These are phyloP conservation scores for Athrips mouffetella DNA, from an alignment of 2,888 invertebrate species.

Conservation along the genomic window DNA sequence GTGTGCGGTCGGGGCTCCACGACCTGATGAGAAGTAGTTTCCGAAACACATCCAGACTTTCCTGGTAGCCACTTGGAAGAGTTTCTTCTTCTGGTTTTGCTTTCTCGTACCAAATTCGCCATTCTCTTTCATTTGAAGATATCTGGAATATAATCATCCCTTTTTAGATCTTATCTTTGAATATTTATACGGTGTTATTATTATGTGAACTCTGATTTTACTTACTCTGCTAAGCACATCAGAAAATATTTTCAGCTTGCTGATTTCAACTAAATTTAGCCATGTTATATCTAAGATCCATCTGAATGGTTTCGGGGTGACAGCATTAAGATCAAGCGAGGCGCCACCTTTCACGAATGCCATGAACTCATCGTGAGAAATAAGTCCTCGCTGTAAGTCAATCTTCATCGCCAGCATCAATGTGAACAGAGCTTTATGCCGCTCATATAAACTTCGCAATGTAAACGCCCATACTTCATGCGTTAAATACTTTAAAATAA, in stretches of 20 bases:
- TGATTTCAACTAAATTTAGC: conserved; percentile 96
- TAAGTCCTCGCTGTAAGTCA: conserved; percentile 88
- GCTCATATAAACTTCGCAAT: conserved; percentile 93
- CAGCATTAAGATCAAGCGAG: conserved; percentile 94
- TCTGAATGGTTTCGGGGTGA: conserved; percentile 92
- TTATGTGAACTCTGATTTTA: neutral
- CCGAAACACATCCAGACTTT: conserved; percentile 90
- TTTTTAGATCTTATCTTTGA: too few species aligned
- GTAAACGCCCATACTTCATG: conserved; percentile 96
- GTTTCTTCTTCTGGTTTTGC: conserved; percentile 95
- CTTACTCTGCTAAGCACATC: conserved; percentile 87
- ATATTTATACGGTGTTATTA: too few species aligned
- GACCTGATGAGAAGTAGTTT: conserved; percentile 92
- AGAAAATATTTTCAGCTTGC: conserved; percentile 87
- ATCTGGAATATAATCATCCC: conserved; percentile 77
- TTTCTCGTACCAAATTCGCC: conserved; percentile 94
- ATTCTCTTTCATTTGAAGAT: conserved; percentile 90
- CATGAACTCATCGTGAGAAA: conserved; percentile 95
- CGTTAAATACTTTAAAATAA: conserved; percentile 93
- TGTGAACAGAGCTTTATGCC: conserved; percentile 95
- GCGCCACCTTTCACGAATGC: conserved; percentile 98
- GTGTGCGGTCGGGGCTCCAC: conserved; percentile 96
- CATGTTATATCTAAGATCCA: conserved; percentile 98
- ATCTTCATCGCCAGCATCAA: conserved; percentile 97
- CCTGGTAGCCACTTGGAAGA: conserved; percentile 93